Evolutionary conservation across 2,797 vertebrate genomes (phyloP).

Genomic region (Scarus forsteni): DNA sequence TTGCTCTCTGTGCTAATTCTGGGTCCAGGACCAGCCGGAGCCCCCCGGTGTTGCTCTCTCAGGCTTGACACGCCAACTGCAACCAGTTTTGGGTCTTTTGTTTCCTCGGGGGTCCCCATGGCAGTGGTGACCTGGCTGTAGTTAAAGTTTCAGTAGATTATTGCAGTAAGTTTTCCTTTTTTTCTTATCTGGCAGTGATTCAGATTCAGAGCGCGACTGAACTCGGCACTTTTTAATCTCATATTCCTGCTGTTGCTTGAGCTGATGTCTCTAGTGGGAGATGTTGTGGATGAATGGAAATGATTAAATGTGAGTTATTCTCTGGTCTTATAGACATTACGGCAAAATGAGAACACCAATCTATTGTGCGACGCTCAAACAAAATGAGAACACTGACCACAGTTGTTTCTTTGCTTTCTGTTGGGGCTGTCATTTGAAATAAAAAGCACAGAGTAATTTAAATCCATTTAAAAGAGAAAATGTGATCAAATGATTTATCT

Average conservation of each 20-base stretch:
- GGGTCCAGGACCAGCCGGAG: constrained; percentile 50
- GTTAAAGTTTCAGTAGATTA: constrained; percentile 43
- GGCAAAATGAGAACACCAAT: constrained; percentile 67
- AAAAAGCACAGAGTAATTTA: constrained; percentile 41
- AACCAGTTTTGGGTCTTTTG: constrained; percentile 16
- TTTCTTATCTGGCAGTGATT: constrained; percentile 36
- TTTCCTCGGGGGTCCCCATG: constrained; percentile 25
- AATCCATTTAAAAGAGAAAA: constrained; percentile 42
- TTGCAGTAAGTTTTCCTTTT: constrained; percentile 35
- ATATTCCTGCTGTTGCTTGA: constrained; percentile 39
- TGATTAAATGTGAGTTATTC: constrained; percentile 66
- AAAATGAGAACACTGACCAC: constrained; percentile 51
- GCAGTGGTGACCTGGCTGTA: constrained; percentile 32
- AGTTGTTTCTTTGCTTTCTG: constrained; percentile 51
- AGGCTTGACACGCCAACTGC: constrained; percentile 31
- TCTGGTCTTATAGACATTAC: constrained; percentile 36
- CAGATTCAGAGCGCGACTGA: constrained; percentile 43
- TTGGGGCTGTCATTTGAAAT: constrained; percentile 38
- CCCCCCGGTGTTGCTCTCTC: constrained; percentile 49
- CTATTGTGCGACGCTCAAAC: constrained; percentile 38
- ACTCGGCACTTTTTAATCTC: constrained; percentile 59
- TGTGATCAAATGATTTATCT: constrained; percentile 34
- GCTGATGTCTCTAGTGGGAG: constrained; percentile 53
- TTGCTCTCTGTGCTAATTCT: constrained; percentile 58
- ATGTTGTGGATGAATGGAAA: constrained; percentile 47